Base-by-base conservation (phyloP, 2,113 vertebrate genomes). In the Burhinus bistriatus region DNA sequence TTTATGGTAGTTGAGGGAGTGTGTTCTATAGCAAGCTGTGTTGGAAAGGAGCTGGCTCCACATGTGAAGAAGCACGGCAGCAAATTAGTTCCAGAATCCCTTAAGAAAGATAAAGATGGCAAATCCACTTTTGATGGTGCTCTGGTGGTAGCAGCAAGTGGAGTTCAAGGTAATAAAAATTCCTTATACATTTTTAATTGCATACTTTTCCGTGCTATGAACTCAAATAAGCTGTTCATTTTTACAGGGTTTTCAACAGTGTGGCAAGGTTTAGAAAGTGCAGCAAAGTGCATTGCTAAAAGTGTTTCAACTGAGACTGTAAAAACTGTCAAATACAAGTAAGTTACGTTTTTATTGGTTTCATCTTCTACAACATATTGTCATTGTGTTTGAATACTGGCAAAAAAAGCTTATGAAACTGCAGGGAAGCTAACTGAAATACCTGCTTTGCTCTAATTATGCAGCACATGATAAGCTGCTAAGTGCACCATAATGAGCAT, bases 131-230 rank as follows among this genome's bases (percentile, higher is more conserved):
- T 99, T 36, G 99, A 99, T 70, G 99, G 99, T 32, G 99, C 99
- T 57, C 98, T 99, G 98, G 99, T 99, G 62, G 99, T 99, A 83
- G 99, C 99, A 82, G 99, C 99, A 93, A 99, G 99, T 77, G 99
- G 99, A 85, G 97, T 99, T 89, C 99, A 99, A 98, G 99, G 99
- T 99, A 98, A 96, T 84, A 62, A 40, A 77, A 93, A 69, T 80
- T 65, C 45, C 45, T 65, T 83, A 64, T 18, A 17, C 17, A 72
- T 69, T 40, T 65, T 40, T 17, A 52, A 76, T 47, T 69, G 22
- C 34, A 8, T 40, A 18, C 6, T 90, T 86, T 66, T 85, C 38
- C 52, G 2, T 78, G 13, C 7, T 59, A 15, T 91, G 54, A 68
- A 84, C 93, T 95, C 64, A 89, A 52, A 90, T 72, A 57, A 92